Evolutionary conservation across 2,113 vertebrate genomes (phyloP), one percentile per base, ranked within the genome.

Genomic region (Mustelus asterias): DNA sequence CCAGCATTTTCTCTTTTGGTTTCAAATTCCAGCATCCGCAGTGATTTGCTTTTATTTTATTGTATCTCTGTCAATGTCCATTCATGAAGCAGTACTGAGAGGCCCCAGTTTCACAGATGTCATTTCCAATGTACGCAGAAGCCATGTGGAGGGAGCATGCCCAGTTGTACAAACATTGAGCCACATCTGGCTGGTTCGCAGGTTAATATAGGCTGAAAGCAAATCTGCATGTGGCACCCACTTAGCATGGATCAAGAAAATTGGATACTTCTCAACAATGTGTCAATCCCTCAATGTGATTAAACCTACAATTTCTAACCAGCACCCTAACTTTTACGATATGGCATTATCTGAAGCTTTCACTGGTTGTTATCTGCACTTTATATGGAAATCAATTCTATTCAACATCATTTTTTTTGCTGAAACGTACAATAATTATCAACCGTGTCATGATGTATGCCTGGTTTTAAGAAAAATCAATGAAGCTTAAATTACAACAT

Each of bases 391-490:
- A 93, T 93, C 60, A 65, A 37, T 93, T 93, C 33, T 60, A 9
- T 93, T 93, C 89, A 93, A 60, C n/a, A 93, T 67, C 16, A 93
- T 76, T 33, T 76, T 33, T 93, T 93, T 65, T 93, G 89, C 89
- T 93, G 89, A 93, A 93, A 93, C 41, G 89, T 93, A 63, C 89
- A 65, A 65, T 65, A 93, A 63, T 93, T 93, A 65, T 22, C n/a
- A 93, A 93, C 60, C 29, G 6, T 93, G 60, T n/a, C 89, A 93
- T 65, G 89, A 41, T 93, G 60, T 63, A 93, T 67, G 58, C 63
- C 89, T 65, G n/a, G 89, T 65, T 93, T 65, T 37, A 93, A 93
- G 33, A 93, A 93, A 93, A 93, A 93, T 93, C 89, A 93, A 93
- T 93, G 60, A 93, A 65, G 33, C 89, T 93, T 65, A 37, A 93